Base-by-base conservation (phyloP, 2,888 invertebrate species). In the Heliconius sara region DNA sequence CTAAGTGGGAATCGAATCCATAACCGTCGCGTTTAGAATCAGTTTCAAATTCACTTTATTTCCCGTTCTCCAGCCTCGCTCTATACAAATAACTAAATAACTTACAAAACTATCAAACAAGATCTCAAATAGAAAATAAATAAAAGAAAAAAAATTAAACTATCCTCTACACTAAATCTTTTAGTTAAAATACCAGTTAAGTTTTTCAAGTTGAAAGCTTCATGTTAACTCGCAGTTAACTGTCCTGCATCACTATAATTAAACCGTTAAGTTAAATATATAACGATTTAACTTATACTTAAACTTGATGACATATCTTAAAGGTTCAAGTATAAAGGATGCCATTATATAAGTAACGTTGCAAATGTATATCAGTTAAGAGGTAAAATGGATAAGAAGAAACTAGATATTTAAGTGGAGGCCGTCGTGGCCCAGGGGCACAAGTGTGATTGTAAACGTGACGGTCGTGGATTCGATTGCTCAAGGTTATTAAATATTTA, bases 221-320 rank as follows among this genome's bases (percentile, higher is more conserved):
- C 73, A 73, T 73, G 73, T 19, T 39, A 60, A 60, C n/a, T 60
- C 19, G 34, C 60, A 73, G 34, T 73, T 73, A 73, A 60, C n/a
- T n/a, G 34, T 34, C 30, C 34, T 73, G 16, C 57, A 34, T 57
- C 34, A 73, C 60, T 73, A 73, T 73, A 73, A 73, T 73, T 73
- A 60, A n/a, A 60, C 73, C 19, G n/a, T 73, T 60, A 34, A 73
- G n/a, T 60, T 73, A 60, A 60, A 73, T 73, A 39, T 34, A 73
- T 34, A 34, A 73, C 73, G 34, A 60, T 73, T 34, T 30, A 10
- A 57, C 60, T 60, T 60, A n/a, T 34, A 34, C 34, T 73, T 34
- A 73, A 57, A 43, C n/a, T 13, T 25, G 60, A 73, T 73, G 73
- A 73, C 34, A 73, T 73, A 60, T 60, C 60, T 70, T 70, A 19